Evolutionary conservation across 2,797 vertebrate genomes (phyloP).

Genomic region (Loris lydekkerianus): DNA sequence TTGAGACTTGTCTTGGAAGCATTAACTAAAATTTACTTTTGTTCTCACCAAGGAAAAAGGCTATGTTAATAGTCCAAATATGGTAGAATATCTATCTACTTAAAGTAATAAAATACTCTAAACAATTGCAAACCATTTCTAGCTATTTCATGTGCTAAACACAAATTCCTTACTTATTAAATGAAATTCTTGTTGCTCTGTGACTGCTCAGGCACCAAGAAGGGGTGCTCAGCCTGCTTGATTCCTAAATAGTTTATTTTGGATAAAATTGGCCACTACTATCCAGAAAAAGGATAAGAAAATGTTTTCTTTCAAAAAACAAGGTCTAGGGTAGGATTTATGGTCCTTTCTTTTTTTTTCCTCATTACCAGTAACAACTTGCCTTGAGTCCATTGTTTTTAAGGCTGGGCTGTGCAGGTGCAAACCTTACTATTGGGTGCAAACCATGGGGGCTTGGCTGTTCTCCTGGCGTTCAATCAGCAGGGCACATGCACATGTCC

Average conservation of each 20-base stretch:
- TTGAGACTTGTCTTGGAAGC: background rate
- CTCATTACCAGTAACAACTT: background rate
- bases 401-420: no score
- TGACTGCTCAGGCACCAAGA: background rate
- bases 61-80: background rate
- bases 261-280: background rate
- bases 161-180: background rate
- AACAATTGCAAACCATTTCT: constrained; percentile 14
- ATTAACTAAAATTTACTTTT: constrained; percentile 62
- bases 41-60: constrained; percentile 58
- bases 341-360: background rate
- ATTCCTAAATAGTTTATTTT: background rate
- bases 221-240: background rate
- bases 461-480: fast-evolving
- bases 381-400: fast-evolving
- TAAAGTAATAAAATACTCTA: background rate
- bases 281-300: background rate
- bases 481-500: no score
- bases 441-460: background rate
- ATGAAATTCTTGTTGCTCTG: background rate
- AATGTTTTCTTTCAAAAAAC: background rate
- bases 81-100: background rate
- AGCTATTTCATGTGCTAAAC: background rate
- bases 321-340: fast-evolving
- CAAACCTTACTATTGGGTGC: background rate